Evolutionary conservation across 2,797 vertebrate species (phyloP).

Genomic region (Sylvilagus floridanus): DNA sequence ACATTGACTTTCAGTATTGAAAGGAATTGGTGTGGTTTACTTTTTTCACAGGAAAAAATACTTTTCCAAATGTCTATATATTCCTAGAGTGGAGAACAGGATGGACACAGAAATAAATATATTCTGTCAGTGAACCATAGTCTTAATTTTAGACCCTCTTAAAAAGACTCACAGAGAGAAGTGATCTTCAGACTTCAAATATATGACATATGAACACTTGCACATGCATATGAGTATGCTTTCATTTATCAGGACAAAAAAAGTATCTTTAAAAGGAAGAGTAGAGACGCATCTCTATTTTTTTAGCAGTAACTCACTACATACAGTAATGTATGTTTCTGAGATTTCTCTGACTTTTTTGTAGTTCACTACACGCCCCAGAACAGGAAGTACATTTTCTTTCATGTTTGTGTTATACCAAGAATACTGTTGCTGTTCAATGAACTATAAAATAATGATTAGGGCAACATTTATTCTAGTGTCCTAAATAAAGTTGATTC

Average conservation of each 20-base stretch:
- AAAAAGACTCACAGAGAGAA: background rate
- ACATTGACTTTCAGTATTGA: slow-evolving; percentile 45
- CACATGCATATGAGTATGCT: background rate
- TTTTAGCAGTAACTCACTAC: background rate
- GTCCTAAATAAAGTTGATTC: slow-evolving; percentile 20
- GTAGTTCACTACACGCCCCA: background rate
- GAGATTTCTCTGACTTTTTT: slow-evolving; percentile 14
- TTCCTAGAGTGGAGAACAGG: background rate
- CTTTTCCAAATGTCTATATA: background rate
- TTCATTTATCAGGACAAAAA: background rate
- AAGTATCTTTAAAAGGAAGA: background rate
- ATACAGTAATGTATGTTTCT: background rate
- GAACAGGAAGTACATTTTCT: slow-evolving; percentile 1
- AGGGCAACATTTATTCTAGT: slow-evolving; percentile 21
- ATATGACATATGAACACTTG: background rate
- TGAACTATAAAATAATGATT: slow-evolving; percentile 56
- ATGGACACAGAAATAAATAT: background rate
- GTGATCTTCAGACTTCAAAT: background rate
- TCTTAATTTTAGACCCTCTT: slow-evolving; percentile 40
- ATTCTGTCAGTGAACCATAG: background rate
- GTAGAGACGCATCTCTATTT: background rate
- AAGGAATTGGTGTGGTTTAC: slow-evolving; percentile 37
- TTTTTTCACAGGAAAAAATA: slow-evolving; percentile 15
- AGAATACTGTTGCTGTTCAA: background rate
- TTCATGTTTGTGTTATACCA: background rate